A percentile compares a stretch with the other conserved stretches of the same genome.
These are phyloP conservation scores for Linnaemya tessellans DNA, from an alignment of 2,888 invertebrate species.

Conservation along the genomic window DNA sequence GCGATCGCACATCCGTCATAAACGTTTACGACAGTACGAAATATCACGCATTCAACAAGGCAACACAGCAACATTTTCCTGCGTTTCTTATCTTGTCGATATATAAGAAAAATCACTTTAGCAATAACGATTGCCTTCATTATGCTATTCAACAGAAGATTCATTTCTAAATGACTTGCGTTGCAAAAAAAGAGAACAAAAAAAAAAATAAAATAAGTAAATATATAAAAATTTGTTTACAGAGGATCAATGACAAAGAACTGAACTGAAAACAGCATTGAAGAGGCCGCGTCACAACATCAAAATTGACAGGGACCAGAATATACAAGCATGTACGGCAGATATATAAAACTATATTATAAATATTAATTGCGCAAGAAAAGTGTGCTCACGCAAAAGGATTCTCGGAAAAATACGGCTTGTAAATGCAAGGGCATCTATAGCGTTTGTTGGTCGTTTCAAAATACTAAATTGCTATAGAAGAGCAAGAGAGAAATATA, in stretches of 20 bases:
- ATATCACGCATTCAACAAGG: conserved; percentile 67
- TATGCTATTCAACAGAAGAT: conserved; percentile 45
- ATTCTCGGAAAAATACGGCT: conserved; percentile 66
- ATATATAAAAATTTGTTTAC: conserved; percentile 59
- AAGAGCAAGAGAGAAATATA: not conserved
- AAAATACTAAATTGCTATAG: not conserved
- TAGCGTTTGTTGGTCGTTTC: not conserved
- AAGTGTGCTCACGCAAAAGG: conserved; percentile 59
- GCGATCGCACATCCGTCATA: conserved; percentile 26
- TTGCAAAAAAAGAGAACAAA: not conserved
- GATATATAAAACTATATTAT: not conserved
- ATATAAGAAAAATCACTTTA: conserved; percentile 25
- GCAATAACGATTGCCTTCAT: conserved; percentile 44
- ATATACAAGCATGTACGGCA: not conserved
- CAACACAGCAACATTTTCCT: conserved; percentile 36
- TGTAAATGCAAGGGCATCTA: not conserved
- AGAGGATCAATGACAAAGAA: conserved; percentile 71
- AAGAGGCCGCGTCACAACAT: conserved; percentile 37
- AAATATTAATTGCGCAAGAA: conserved; percentile 57
- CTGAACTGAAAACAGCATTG: conserved; percentile 21
- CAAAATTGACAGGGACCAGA: conserved; percentile 29
- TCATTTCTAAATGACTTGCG: conserved; percentile 62
- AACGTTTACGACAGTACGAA: conserved; percentile 70
- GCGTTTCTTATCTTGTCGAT: not conserved
- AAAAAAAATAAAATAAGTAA: conserved; percentile 1